Percentiles rank a stretch among this genome's conserved stretches.
Conservation (phyloP, 1,140 invertebrate species). For the Drosophila paulistorum region DNA sequence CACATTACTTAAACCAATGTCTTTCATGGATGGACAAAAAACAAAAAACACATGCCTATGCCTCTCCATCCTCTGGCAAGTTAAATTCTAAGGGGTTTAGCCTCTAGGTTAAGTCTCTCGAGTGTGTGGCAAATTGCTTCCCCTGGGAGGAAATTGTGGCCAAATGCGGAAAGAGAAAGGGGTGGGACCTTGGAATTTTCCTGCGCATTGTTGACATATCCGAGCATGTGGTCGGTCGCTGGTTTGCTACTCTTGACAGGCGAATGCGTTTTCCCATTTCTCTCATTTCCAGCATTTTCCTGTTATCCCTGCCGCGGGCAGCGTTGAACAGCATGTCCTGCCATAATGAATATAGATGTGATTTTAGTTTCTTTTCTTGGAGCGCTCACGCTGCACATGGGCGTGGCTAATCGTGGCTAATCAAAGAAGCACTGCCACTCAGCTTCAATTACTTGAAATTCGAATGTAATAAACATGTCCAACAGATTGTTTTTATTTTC, state of each 20-base stretch:
- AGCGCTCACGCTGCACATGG: constrained; percentile 39
- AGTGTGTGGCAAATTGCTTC: constrained; percentile 79
- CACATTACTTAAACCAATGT: constrained; percentile 71
- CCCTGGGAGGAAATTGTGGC: constrained; percentile 75
- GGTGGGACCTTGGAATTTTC: constrained; percentile 72
- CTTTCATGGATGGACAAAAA: constrained; percentile 58
- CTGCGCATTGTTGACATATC: constrained; percentile 82
- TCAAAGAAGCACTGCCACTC: constrained; percentile 65
- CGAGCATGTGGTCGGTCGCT: constrained; percentile 65
- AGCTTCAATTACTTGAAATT: constrained; percentile 73
- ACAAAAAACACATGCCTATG: constrained; percentile 27
- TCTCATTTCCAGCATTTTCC: constrained; percentile 39
- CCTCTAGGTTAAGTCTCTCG: constrained; percentile 29
- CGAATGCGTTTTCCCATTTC: constrained; percentile 12
- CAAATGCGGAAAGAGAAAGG: constrained; percentile 40
- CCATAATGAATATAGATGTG: constrained; percentile 82
- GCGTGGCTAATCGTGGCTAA: constrained; percentile 82
- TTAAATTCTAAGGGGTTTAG: constrained; percentile 7
- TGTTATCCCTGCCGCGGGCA: constrained; percentile 31
- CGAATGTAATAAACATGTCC: constrained; percentile 79
- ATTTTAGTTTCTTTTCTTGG: constrained; percentile 19
- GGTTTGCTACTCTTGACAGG: constrained; percentile 20
- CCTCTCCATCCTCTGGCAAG: constrained; percentile 29
- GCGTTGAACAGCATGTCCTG: constrained; percentile 20
- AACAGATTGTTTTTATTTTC: constrained; percentile 71